phyloP scores from a whole-genome alignment of 2,888 invertebrate genomes.

The Rhimphoctona megacephalus region DNA sequence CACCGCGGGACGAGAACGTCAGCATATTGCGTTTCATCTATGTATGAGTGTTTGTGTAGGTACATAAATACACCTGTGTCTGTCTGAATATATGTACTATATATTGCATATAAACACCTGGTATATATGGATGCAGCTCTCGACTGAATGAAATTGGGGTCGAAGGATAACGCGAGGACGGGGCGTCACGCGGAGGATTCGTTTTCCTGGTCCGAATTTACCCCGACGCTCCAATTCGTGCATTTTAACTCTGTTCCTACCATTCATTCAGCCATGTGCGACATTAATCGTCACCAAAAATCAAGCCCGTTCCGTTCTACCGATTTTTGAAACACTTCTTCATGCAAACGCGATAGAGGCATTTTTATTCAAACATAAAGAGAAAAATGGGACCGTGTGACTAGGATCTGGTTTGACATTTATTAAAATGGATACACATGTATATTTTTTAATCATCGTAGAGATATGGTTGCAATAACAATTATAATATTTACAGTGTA shows the following conservation, averaged over 20 bases:
- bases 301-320: conserved; percentile 50
- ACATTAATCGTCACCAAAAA: conserved; percentile 64
- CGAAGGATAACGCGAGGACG: conserved; percentile 75
- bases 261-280: conserved; percentile 50
- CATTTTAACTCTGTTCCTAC: conserved; percentile 57
- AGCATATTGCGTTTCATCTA: conserved; percentile 20
- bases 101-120: conserved; percentile 26
- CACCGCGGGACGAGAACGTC: conserved; percentile 68
- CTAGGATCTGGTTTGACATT: background rate
- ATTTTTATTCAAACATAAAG: background rate
- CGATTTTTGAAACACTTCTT: conserved; percentile 55
- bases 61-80: conserved; percentile 24
- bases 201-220: conserved; percentile 37
- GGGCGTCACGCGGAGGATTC: conserved; percentile 65
- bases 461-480: background rate
- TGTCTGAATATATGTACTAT: background rate
- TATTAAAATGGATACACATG: background rate
- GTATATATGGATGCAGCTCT: conserved; percentile 43
- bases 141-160: conserved; percentile 77
- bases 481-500: background rate
- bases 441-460: background rate
- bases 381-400: background rate
- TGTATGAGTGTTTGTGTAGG: conserved; percentile 10
- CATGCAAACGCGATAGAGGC: background rate
- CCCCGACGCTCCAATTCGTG: conserved; percentile 57